Evolutionary conservation across 2,797 vertebrate species (phyloP), one percentile per base, ranked within the genome.

Genomic region (Malurus splendens): DNA sequence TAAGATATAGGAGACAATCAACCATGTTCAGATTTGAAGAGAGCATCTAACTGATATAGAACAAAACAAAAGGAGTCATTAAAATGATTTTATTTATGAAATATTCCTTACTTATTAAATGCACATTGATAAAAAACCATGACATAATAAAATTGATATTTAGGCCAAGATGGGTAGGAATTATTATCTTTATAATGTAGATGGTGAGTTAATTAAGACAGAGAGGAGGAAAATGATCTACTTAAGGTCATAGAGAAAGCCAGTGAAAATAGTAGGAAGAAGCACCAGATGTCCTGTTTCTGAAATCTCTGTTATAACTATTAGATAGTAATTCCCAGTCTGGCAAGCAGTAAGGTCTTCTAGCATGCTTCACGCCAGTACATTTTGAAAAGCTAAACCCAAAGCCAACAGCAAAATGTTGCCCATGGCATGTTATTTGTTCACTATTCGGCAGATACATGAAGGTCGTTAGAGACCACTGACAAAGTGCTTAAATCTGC

Each of bases 141-240:
- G 3, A 56, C 56, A 56, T 47, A 42, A 51, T 52, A 83, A 50
- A 83, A 64, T 66, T 80, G 33, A 68, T 76, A 83, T 66, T 72
- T 93, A 81, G 67, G 27, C 36, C 92, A 93, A 93, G 78, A 89
- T 42, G 30, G 39, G 33, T 38, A 72, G 33, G 23, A 80, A 79
- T 70, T 39, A 93, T 73, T 87, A 90, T 91, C 50, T 91, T 93
- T 87, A 70, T 90, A 92, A 86, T 78, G 83, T 52, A 74, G 62
- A 57, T 77, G 52, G 76, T 66, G 52, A 61, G 66, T 86, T 96
- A 94, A 87, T 85, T 88, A 90, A 93, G 59, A 91, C 39, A 90
- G 51, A 82, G 44, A 83, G 38, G 50, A 93, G 42, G 64, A 61
- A 93, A 90, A 71, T 90, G 16, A 62, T 71, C 77, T 87, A 17